Base-by-base conservation (phyloP, 2,113 vertebrate species). In the Dinomys branickii region DNA sequence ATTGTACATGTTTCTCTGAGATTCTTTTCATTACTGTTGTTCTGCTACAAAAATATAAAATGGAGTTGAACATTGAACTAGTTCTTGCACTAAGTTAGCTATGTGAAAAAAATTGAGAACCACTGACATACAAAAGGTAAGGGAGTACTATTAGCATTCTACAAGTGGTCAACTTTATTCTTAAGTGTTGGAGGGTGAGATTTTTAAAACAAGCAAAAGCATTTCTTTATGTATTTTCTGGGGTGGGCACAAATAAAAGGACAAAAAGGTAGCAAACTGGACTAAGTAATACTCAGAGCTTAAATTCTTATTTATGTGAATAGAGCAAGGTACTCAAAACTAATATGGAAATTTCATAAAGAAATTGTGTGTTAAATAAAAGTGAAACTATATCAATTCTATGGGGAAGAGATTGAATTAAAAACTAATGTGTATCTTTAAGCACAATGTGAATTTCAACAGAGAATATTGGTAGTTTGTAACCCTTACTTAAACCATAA, bases 361-460 rank as follows among this genome's bases (percentile, higher is more conserved):
- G 75, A 91, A 96, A 56, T 38, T 94, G 5, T 38, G 89, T 97
- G 93, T 75, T 58, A 97, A 95, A 92, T 85, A 75, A 20, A 95
- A 89, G 94, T 75, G 28, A 94, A 95, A 92, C 24, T 88, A 24
- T 9, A 88, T 94, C 63, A 30, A 3, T 91, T 94, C 0, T 38
- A 69, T 96, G 85, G 22, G 47, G 13, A 77, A 90, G 82, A 89
- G 71, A 71, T 65, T 93, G 28, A 7, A 35, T 56, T 91, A 86
- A 86, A 91, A 98, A 86, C 10, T 88, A 96, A 90, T n/a, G 5
- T 56, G 3, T 3, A 83, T 58, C 52, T 96, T 93, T 71, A 54
- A 94, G 41, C 89, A 71, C 17, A 89, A 93, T 86, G 87, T 0
- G 10, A 95, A 95, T 59, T 85, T 61, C n/a, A 56, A 78, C 85